Evolutionary conservation across 2,113 vertebrate species (phyloP).

Genomic region (Chinchilla lanigera): DNA sequence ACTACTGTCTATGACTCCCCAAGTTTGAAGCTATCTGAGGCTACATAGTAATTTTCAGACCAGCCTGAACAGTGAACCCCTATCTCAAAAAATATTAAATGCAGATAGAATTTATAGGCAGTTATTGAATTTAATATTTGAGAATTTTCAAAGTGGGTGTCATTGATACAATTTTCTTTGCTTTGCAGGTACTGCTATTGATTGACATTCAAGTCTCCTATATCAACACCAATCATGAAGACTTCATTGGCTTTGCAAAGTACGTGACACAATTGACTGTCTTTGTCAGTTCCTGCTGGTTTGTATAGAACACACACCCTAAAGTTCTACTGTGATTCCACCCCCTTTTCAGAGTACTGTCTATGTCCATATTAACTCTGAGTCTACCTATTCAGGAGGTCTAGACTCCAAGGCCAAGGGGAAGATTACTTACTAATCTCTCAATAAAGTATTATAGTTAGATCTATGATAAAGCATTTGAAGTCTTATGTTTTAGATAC

Average conservation of each 20-base stretch:
- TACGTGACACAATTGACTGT: slow-evolving; percentile 83
- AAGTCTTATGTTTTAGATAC: not conserved
- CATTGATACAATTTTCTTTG: not conserved
- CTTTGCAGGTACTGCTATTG: slow-evolving; percentile 90
- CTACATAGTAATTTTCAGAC: not conserved
- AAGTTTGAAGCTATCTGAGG: not conserved
- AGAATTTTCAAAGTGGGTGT: not conserved
- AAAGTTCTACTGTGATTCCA: not conserved
- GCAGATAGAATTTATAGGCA: not conserved
- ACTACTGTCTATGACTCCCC: too few relatives aligned
- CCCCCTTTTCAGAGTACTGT: not conserved
- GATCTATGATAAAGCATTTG: not conserved
- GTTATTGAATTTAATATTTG: slow-evolving; percentile 8
- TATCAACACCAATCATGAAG: slow-evolving; percentile 97
- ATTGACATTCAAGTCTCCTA: slow-evolving; percentile 97
- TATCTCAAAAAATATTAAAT: not conserved
- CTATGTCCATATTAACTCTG: not conserved
- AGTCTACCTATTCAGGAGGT: not conserved
- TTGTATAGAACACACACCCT: not conserved
- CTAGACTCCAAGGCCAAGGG: not conserved
- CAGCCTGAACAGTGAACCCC: not conserved
- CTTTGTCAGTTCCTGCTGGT: not conserved
- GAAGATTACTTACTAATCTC: not conserved
- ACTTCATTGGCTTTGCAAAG: slow-evolving; percentile 96
- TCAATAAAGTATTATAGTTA: not conserved